A percentile compares a stretch with the other conserved stretches of the same genome.
These are phyloP conservation scores for Eublepharis macularius DNA, from an alignment of 2,113 vertebrate species.

Conservation along the genomic window DNA sequence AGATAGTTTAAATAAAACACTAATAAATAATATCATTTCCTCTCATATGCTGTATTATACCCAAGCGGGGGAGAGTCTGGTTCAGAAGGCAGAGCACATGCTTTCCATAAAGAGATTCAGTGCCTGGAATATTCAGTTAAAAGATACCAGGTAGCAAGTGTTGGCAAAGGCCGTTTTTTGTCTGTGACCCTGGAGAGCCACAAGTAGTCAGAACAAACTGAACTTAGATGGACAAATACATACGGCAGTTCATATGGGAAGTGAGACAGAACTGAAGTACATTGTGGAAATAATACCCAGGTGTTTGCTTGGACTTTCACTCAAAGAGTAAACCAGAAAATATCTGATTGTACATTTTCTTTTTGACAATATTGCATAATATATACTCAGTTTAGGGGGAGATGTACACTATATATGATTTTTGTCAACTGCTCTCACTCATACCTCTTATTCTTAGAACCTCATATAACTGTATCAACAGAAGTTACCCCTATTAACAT, in stretches of 20 bases:
- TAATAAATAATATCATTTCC: neutral
- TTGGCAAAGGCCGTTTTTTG: too few relatives aligned
- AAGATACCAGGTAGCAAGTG: too few relatives aligned
- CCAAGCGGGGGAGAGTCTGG: neutral
- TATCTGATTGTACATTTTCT: neutral
- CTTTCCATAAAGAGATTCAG: too few relatives aligned
- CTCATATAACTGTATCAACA: neutral
- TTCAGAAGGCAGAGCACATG: too few relatives aligned
- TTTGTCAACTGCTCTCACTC: neutral
- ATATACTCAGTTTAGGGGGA: neutral
- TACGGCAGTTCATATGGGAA: too few relatives aligned
- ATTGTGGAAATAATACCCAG: neutral
- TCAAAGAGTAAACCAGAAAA: slow-evolving; percentile 26
- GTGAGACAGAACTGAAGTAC: neutral
- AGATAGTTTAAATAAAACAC: slow-evolving; percentile 5
- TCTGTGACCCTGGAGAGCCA: too few relatives aligned
- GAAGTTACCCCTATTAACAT: slow-evolving; percentile 20
- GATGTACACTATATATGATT: neutral
- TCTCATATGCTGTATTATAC: neutral
- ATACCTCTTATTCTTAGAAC: neutral
- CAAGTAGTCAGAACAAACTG: too few relatives aligned
- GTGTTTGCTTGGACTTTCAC: neutral
- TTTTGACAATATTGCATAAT: neutral
- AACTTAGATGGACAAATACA: too few relatives aligned
- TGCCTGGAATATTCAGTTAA: too few relatives aligned